phyloP scores from a whole-genome alignment of 2,888 invertebrate genomes.

The Chrysotoxum bicinctum region DNA sequence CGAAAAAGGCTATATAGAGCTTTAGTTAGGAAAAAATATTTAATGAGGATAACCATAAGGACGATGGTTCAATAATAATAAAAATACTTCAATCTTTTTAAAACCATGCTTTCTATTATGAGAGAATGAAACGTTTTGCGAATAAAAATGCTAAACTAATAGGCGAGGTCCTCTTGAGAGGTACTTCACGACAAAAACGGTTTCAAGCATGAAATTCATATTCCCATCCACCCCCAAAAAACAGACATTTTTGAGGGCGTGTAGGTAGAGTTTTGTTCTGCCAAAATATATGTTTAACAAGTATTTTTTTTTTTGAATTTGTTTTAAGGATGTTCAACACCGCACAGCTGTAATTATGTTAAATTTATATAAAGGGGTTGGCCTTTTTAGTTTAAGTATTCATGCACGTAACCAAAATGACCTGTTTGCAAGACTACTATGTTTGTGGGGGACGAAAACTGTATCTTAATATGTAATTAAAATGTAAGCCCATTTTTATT shows the following conservation, averaged over 20 bases:
- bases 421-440: background rate
- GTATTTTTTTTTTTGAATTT: background rate
- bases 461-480: slow-evolving; percentile 3
- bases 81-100: slow-evolving; percentile 34
- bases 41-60: slow-evolving; percentile 58
- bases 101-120: background rate
- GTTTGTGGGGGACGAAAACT: background rate
- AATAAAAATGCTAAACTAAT: slow-evolving; percentile 28
- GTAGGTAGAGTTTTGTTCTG: background rate
- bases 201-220: slow-evolving; percentile 27
- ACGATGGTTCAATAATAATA: slow-evolving; percentile 68
- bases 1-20: slow-evolving; percentile 31
- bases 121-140: slow-evolving; percentile 16
- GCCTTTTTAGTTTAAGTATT: slow-evolving; percentile 22
- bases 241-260: background rate
- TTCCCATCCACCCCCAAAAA: background rate
- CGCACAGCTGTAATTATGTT: slow-evolving; percentile 1
- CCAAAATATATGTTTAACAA: background rate
- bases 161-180: slow-evolving; percentile 21
- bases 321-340: background rate
- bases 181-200: background rate
- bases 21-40: slow-evolving; percentile 5
- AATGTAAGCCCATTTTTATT: background rate
- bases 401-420: slow-evolving; percentile 21
- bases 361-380: slow-evolving; percentile 18